These are phyloP conservation scores for Peromyscus polionotus DNA, from an alignment of 2,113 vertebrate species.

Conservation along the genomic window DNA sequence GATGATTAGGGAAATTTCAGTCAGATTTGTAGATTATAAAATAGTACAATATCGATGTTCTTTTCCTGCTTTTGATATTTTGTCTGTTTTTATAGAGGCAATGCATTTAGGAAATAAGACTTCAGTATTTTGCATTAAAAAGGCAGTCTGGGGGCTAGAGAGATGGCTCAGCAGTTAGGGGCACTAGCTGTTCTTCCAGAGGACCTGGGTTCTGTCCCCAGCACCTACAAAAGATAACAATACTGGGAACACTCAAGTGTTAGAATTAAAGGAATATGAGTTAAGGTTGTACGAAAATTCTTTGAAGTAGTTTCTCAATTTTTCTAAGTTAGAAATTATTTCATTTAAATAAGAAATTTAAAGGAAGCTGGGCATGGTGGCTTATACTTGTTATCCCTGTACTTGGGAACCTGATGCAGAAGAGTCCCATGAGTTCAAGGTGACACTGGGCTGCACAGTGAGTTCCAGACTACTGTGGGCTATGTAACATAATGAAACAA, in stretches of 20 bases:
- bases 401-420: too few species aligned
- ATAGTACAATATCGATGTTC: not conserved
- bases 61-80: conserved; percentile 21
- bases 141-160: not conserved
- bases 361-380: not conserved
- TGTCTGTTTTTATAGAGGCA: not conserved
- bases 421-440: not conserved
- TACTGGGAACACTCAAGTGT: not conserved
- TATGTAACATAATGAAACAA: not conserved
- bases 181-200: not conserved
- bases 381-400: not conserved
- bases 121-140: not conserved
- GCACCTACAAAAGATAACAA: not conserved
- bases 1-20: conserved; percentile 16
- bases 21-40: not conserved
- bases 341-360: not conserved
- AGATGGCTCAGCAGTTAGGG: not conserved
- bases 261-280: not conserved
- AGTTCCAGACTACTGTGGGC: not conserved
- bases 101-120: conserved; percentile 38
- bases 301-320: not conserved
- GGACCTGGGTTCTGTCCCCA: not conserved
- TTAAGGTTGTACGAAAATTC: not conserved
- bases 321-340: not conserved
- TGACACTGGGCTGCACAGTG: not conserved